These are phyloP conservation scores for Lycocorax pyrrhopterus DNA, from an alignment of 2,113 vertebrate genomes.

Conservation along the genomic window DNA sequence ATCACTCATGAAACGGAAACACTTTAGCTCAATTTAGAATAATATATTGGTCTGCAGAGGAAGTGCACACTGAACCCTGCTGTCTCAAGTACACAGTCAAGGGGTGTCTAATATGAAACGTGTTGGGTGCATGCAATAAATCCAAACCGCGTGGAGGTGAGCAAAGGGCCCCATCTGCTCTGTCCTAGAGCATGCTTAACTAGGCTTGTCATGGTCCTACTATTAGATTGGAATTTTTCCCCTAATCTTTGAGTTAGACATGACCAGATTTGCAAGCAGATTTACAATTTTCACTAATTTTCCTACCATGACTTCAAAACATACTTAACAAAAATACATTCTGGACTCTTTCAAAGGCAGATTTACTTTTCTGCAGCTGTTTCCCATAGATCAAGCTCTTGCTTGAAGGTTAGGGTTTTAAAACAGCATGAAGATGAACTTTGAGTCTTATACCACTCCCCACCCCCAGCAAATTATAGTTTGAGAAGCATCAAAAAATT, in stretches of 20 bases:
- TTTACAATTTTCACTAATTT: conserved; percentile 79
- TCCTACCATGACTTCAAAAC: conserved; percentile 74
- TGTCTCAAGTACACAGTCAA: conserved; percentile 67
- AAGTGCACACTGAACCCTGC: conserved; percentile 68
- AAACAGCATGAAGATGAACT: conserved; percentile 65
- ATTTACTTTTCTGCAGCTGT: conserved; percentile 75
- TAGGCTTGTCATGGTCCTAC: conserved; percentile 68
- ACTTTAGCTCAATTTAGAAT: conserved; percentile 76
- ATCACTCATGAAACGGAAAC: conserved; percentile 70
- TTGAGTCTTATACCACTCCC: conserved; percentile 24
- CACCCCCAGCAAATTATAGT: conserved; percentile 53
- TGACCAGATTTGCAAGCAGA: conserved; percentile 72
- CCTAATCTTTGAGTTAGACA: conserved; percentile 71
- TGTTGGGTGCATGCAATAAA: conserved; percentile 71
- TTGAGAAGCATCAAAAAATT: conserved; percentile 58
- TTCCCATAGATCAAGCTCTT: conserved; percentile 73
- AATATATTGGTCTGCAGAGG: conserved; percentile 77
- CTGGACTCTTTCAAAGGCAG: conserved; percentile 65
- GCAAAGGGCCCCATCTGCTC: conserved; percentile 56
- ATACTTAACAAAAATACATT: conserved; percentile 41
- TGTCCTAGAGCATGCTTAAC: conserved; percentile 67
- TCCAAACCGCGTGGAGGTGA: conserved; percentile 53
- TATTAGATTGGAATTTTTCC: conserved; percentile 71
- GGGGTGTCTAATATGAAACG: conserved; percentile 71
- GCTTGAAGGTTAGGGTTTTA: conserved; percentile 62